Evolutionary conservation across 2,797 vertebrate genomes (phyloP), one percentile per base, ranked within the genome.

Genomic region (Myripristis jacobus): DNA sequence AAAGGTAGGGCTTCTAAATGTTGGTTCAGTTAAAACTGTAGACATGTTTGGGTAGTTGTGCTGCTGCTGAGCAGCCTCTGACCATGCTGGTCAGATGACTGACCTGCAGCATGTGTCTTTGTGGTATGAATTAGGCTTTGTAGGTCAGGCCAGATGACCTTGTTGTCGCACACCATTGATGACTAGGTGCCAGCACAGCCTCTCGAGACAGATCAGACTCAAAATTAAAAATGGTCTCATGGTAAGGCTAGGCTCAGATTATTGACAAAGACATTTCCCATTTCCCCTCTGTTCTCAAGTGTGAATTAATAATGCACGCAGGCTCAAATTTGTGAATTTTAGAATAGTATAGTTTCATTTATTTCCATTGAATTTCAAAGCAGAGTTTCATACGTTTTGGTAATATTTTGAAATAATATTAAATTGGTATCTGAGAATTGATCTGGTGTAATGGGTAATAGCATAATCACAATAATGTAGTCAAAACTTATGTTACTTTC

Each of bases 141-240:
- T 80, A 80, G 87, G 79, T 75, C 67, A 75, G 83, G 83, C 89
- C 84, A 89, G 79, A 68, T 91, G 90, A 91, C 88, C 82, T 87
- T 91, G 79, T 85, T 87, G 87, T 88, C 70, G 81, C 73, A 83
- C 81, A 79, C 47, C 57, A 64, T 52, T 79, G 71, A 88, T 80
- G 73, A 73, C 55, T 75, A 71, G 62, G 60, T 80, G 75, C 70
- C 69, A 61, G 57, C 56, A 43, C 70, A 81, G 70, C 61, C 72
- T 86, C 70, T 73, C 61, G 60, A 77, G 52, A 75, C 50, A 66
- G 46, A 51, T 36, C 19, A 41, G 52, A 43, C 65, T 66, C 65
- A 41, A 67, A 61, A 72, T 62, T 76, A 21, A 59, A 71, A 77
- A 69, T 57, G 27, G 24, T 63, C n/a, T 57, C 22, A 44, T 57